Conservation (phyloP, 2,888 invertebrate species). For the Prenolepis imparis region DNA sequence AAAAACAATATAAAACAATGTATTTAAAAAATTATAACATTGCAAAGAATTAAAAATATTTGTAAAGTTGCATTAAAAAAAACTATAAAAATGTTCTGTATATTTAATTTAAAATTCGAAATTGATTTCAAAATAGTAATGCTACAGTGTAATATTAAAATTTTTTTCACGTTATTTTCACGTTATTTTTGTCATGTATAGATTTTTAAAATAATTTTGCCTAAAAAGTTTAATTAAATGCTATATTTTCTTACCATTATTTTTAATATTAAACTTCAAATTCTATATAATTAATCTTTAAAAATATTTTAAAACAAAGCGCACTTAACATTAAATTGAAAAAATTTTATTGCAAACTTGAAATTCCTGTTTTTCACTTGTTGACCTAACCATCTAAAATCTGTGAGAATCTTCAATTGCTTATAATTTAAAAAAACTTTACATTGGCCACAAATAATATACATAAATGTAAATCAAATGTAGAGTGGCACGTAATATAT, state of each 20-base stretch:
- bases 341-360: background rate
- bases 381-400: too few species aligned
- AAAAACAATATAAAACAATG: background rate
- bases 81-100: background rate
- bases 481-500: too few species aligned
- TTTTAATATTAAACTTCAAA: background rate
- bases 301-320: background rate
- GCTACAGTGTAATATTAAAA: too few species aligned
- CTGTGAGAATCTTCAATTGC: too few species aligned
- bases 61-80: background rate
- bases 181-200: background rate
- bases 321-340: background rate
- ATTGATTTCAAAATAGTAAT: background rate
- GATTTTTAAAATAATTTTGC: background rate
- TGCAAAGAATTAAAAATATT: background rate
- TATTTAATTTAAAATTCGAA: background rate
- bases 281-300: background rate
- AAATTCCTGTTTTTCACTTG: too few species aligned
- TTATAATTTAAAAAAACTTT: too few species aligned
- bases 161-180: too few species aligned
- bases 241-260: background rate
- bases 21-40: background rate
- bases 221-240: constrained; percentile 1
- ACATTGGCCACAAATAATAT: too few species aligned
- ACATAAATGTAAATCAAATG: too few species aligned